Evolutionary conservation across 2,888 invertebrate genomes (phyloP).

Genomic region (Malacosoma neustria): DNA sequence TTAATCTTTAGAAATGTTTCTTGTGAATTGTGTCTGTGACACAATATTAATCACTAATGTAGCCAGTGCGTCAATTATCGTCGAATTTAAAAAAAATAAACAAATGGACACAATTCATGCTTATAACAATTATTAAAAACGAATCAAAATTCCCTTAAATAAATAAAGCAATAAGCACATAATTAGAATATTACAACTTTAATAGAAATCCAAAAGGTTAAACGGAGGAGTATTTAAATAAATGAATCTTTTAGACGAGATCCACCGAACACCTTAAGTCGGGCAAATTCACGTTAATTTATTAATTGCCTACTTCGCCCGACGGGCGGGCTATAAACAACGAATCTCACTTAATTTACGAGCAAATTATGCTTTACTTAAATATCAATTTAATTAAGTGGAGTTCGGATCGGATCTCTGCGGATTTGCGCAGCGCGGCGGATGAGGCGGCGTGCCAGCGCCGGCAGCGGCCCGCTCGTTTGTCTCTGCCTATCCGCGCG

Average conservation of each 20-base stretch:
- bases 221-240: conserved; percentile 53
- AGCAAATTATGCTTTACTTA: conserved; percentile 73
- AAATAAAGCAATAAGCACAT: too few relatives aligned
- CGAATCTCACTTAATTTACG: conserved; percentile 72
- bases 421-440: conserved; percentile 38
- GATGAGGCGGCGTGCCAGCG: conserved; percentile 2
- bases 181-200: too few relatives aligned
- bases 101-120: too few relatives aligned
- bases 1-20: too few relatives aligned
- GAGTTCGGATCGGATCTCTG: conserved; percentile 50
- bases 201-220: conserved; percentile 23
- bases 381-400: conserved; percentile 75
- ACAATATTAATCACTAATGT: too few relatives aligned
- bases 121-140: too few relatives aligned
- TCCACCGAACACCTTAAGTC: conserved; percentile 56
- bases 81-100: too few relatives aligned
- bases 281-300: conserved; percentile 64
- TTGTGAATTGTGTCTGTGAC: too few relatives aligned
- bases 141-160: too few relatives aligned
- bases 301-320: conserved; percentile 68
- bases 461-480: conserved; percentile 32
- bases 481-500: conserved; percentile 50
- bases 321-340: conserved; percentile 62
- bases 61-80: too few relatives aligned
- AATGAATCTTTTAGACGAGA: conserved; percentile 56